Conservation (phyloP, 2,797 vertebrate species). For the Platalea minor region DNA sequence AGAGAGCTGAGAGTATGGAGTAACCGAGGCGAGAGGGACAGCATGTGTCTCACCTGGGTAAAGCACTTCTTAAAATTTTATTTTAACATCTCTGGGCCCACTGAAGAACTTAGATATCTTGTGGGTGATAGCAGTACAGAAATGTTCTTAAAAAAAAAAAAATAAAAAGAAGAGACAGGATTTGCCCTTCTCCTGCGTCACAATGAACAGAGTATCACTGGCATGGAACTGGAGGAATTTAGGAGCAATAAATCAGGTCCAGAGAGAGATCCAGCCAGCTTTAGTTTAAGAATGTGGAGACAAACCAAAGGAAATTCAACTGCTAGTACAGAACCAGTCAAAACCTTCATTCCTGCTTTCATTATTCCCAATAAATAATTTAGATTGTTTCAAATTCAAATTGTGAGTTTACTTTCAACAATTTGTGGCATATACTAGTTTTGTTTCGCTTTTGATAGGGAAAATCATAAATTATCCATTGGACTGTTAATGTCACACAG, state of each 20-base stretch:
- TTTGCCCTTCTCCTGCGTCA: not conserved
- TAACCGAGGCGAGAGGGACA: not conserved
- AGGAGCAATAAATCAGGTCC: not conserved
- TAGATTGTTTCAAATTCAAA: constrained; percentile 18
- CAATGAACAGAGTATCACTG: not conserved
- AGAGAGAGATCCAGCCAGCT: not conserved
- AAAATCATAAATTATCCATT: constrained; percentile 4
- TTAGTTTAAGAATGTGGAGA: not conserved
- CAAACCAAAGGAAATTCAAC: not conserved
- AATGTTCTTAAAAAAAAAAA: not conserved
- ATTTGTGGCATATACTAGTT: not conserved
- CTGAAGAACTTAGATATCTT: not conserved
- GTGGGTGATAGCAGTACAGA: not conserved
- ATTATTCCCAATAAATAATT: constrained; percentile 50
- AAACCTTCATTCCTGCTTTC: not conserved
- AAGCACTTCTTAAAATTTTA: not conserved
- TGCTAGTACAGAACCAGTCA: not conserved
- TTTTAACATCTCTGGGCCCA: not conserved
- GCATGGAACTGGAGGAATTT: not conserved
- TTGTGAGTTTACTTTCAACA: constrained; percentile 1
- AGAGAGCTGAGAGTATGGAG: not conserved
- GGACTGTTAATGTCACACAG: not conserved
- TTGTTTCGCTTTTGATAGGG: not conserved
- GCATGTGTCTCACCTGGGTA: not conserved
- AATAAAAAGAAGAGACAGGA: not conserved